Conservation (phyloP, 2,113 vertebrate genomes). For the Eonycteris spelaea region DNA sequence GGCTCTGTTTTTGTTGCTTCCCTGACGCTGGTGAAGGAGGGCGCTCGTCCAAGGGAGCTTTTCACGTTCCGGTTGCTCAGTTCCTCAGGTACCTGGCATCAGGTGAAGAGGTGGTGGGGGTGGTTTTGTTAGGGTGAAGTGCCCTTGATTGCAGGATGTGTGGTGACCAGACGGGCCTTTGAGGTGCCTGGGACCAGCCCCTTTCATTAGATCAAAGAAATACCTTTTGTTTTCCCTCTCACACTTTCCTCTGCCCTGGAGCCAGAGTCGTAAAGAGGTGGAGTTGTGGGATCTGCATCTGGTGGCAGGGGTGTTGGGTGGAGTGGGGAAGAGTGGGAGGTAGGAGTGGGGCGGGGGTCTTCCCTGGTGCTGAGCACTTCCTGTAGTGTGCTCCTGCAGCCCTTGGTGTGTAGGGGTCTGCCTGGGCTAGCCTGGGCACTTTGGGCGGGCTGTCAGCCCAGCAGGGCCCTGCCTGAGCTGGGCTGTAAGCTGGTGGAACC, state of each 20-base stretch:
- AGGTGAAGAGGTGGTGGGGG: neutral
- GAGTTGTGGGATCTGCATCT: slow-evolving; percentile 61
- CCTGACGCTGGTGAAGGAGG: neutral
- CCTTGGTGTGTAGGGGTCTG: neutral
- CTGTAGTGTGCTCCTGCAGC: neutral
- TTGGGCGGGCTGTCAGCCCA: neutral
- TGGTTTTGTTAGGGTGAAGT: neutral
- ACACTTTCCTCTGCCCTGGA: slow-evolving; percentile 58
- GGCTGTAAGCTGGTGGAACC: slow-evolving; percentile 28
- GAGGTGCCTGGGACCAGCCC: slow-evolving; percentile 55
- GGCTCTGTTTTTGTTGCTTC: slow-evolving; percentile 18
- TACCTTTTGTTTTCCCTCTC: slow-evolving; percentile 67
- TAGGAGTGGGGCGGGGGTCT: neutral
- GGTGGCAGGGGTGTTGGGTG: neutral
- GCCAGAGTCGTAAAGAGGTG: slow-evolving; percentile 59
- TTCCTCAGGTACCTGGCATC: neutral
- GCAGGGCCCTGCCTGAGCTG: neutral
- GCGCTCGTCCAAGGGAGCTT: neutral
- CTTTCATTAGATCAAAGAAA: slow-evolving; percentile 71
- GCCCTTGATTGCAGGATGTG: slow-evolving; percentile 19
- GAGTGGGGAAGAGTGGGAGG: neutral
- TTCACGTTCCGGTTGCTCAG: neutral
- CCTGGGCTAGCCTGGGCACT: slow-evolving; percentile 37
- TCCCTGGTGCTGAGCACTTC: neutral
- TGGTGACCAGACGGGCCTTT: slow-evolving; percentile 47